A percentile compares a stretch with the other conserved stretches of the same genome.
phyloP scores from a whole-genome alignment of 2,113 vertebrate genomes.

The Rafetus swinhoei region DNA sequence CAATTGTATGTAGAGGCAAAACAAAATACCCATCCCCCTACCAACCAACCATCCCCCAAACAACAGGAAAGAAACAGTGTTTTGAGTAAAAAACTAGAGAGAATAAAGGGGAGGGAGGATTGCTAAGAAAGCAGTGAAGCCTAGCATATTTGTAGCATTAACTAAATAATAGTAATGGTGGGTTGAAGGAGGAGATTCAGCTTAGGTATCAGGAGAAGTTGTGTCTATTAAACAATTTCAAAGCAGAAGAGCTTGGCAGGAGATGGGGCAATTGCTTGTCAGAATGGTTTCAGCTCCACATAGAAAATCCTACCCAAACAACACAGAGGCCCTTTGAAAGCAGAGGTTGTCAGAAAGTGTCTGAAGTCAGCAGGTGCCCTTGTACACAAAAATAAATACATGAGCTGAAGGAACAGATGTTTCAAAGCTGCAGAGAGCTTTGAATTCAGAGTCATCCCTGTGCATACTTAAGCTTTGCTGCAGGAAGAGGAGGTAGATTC shows the following conservation, averaged over 20 bases:
- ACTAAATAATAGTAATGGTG: background rate
- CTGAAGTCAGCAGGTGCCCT: slow-evolving; percentile 26
- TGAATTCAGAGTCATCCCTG: background rate
- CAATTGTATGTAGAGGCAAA: background rate
- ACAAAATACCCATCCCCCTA: background rate
- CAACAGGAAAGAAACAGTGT: background rate
- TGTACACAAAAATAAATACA: slow-evolving; percentile 44
- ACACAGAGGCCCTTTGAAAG: background rate
- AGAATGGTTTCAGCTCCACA: background rate
- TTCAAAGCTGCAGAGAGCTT: background rate
- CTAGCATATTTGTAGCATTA: background rate
- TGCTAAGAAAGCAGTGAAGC: background rate
- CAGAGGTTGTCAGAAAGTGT: background rate
- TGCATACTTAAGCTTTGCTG: slow-evolving; percentile 30
- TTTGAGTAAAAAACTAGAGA: background rate
- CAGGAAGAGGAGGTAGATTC: slow-evolving; percentile 9
- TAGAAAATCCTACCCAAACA: slow-evolving; percentile 41
- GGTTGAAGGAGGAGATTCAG: background rate
- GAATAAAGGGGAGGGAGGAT: background rate
- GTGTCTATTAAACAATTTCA: background rate
- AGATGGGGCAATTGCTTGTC: background rate
- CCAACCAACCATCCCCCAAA: background rate
- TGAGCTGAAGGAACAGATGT: background rate
- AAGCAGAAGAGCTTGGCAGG: slow-evolving; percentile 28
- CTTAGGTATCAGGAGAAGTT: background rate